Percentiles rank a stretch among this genome's conserved stretches.
Conservation (phyloP, 2,797 vertebrate genomes). For the Chelmon rostratus region DNA sequence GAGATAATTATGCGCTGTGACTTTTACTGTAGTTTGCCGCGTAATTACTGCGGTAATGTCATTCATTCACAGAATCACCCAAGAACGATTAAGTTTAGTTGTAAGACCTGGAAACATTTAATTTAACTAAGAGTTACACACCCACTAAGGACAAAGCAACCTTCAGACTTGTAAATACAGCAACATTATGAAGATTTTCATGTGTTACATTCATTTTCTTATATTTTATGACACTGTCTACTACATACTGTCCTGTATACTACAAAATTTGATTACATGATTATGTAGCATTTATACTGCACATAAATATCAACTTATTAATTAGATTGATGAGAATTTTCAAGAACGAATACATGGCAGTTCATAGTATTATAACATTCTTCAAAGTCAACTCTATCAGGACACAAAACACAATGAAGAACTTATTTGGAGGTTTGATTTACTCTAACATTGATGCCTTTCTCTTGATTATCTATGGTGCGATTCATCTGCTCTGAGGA, state of each 20-base stretch:
- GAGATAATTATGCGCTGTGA: conserved; percentile 18
- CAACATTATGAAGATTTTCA: neutral
- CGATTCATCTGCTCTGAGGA: neutral
- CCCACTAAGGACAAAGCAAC: neutral
- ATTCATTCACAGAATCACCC: neutral
- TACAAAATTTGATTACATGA: neutral
- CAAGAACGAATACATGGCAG: too few species aligned
- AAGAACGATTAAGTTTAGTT: neutral
- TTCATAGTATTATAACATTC: neutral
- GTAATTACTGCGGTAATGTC: neutral
- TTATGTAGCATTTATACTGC: neutral
- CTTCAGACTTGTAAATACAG: neutral
- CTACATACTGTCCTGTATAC: neutral
- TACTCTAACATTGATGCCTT: neutral
- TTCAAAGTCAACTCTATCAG: neutral
- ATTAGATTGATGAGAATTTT: too few species aligned
- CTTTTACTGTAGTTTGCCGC: neutral
- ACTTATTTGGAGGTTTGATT: neutral
- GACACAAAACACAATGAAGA: neutral
- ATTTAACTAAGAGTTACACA: neutral
- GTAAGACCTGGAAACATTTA: conserved; percentile 9
- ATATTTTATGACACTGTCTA: neutral
- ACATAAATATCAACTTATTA: neutral
- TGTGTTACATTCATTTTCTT: neutral
- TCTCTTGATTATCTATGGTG: neutral